A percentile compares a stretch with the other conserved stretches of the same genome.
phyloP scores from a whole-genome alignment of 2,888 invertebrate species.

The Patella depressa region DNA sequence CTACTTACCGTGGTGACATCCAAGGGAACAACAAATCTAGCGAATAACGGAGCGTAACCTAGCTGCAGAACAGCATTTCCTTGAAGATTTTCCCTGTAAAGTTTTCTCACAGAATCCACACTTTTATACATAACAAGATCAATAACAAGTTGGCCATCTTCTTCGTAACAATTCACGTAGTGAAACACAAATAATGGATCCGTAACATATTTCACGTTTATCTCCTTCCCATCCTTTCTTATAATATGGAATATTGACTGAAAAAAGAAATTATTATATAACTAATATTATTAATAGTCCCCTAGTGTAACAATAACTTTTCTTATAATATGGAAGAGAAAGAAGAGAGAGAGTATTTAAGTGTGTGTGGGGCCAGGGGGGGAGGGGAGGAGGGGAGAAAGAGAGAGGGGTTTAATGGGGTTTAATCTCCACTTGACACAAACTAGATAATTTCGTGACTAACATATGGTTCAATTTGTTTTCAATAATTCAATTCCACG shows the following conservation, averaged over 20 bases:
- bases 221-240: not conserved
- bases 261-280: not conserved
- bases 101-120: slow-evolving; percentile 36
- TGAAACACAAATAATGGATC: slow-evolving; percentile 75
- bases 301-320: not conserved
- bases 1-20: slow-evolving; percentile 34
- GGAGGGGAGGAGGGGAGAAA: not conserved
- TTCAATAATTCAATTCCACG: no score
- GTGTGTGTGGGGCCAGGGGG: not conserved
- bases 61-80: not conserved
- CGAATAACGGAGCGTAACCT: slow-evolving; percentile 51
- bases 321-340: not conserved
- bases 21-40: slow-evolving; percentile 83
- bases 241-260: not conserved
- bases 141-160: slow-evolving; percentile 64
- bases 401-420: no score
- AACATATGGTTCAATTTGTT: no score
- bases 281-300: not conserved
- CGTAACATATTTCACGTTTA: slow-evolving; percentile 67
- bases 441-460: no score
- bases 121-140: slow-evolving; percentile 57
- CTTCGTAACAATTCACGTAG: slow-evolving; percentile 84
- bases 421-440: no score
- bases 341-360: no score
- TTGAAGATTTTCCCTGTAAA: slow-evolving; percentile 51